Conservation (phyloP, 2,797 vertebrate species). For the Rhadinocentrus ornatus region DNA sequence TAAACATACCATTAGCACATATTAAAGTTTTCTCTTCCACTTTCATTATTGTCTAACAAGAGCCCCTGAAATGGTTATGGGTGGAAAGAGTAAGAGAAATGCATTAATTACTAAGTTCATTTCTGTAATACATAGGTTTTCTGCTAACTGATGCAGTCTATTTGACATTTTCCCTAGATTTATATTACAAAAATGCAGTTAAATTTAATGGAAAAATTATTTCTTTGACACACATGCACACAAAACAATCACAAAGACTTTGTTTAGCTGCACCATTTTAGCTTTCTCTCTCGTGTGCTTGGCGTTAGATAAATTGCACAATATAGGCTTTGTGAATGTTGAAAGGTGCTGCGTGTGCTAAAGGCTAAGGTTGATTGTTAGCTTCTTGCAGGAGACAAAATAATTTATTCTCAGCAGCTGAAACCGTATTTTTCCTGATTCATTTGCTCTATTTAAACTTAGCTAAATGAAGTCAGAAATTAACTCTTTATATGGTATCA, state of each 20-base stretch:
- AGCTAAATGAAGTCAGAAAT: not conserved
- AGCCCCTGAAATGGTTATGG: not conserved
- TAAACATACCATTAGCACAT: constrained; percentile 70
- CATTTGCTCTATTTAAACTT: not conserved
- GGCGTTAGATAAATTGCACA: constrained; percentile 24
- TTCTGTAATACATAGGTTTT: constrained; percentile 3
- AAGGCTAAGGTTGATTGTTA: not conserved
- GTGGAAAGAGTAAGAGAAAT: constrained; percentile 7
- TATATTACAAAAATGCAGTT: constrained; percentile 9
- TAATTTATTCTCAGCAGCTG: not conserved
- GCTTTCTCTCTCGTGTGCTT: not conserved
- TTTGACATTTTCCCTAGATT: constrained; percentile 20
- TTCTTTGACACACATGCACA: constrained; percentile 13
- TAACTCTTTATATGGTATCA: not conserved
- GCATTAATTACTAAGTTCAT: not conserved
- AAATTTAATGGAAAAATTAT: constrained; percentile 24
- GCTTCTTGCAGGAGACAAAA: constrained; percentile 8
- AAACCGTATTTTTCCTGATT: not conserved
- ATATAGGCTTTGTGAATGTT: constrained; percentile 19
- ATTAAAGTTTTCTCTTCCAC: constrained; percentile 49
- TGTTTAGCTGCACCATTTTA: constrained; percentile 9
- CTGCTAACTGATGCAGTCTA: not conserved
- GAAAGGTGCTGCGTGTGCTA: not conserved
- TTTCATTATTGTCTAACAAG: constrained; percentile 21
- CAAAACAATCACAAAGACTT: constrained; percentile 19